Base-by-base conservation (phyloP, 2,888 invertebrate genomes). In the Sarcophaga carnaria region DNA sequence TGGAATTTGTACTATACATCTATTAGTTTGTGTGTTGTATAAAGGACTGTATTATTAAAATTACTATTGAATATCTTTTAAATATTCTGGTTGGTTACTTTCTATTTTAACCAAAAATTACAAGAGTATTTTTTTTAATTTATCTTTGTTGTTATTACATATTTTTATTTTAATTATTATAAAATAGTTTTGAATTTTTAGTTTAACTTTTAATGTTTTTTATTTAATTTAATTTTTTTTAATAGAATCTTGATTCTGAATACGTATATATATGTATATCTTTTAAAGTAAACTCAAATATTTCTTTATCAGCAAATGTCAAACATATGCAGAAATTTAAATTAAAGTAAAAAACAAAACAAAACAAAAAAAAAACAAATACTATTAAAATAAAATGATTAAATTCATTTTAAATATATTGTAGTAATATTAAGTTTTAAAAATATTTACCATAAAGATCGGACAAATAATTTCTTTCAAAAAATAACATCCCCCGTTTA, bases 221-320 rank as follows among this genome's bases (percentile, higher is more conserved):
- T 37, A 20, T 62, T 60, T 75, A 59, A 80, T 67, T 49, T 20
- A 25, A 47, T 62, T 70, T 69, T 69, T 76, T 85, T 78, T 63
- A 64, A 71, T 47, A 71, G 64, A 37, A 79, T 70, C 47, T 84
- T 77, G 22, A 66, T 82, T 82, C 70, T 77, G n/a, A 80, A 85
- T 85, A 78, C 77, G 45, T 72, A 81, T 74, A 62, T 45, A 37
- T 37, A 45, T 62, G 37, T 45, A 74, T 74, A 62, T 77, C 76
- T 72, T 76, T 63, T 63, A 64, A 59, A 45, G 22, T 70, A 70
- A 70, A 82, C 47, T 72, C 12, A 77, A 64, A 64, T 79, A 63
- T 75, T 83, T 76, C 45, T 86, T 71, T 79, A 86, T 72, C 76
- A 63, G 87, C 87, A 87, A 82, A 87, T 87, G 87, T 87, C 81